Base-by-base conservation (phyloP, 1,140 invertebrate species). In the Scaptodrosophila lebanonensis region DNA sequence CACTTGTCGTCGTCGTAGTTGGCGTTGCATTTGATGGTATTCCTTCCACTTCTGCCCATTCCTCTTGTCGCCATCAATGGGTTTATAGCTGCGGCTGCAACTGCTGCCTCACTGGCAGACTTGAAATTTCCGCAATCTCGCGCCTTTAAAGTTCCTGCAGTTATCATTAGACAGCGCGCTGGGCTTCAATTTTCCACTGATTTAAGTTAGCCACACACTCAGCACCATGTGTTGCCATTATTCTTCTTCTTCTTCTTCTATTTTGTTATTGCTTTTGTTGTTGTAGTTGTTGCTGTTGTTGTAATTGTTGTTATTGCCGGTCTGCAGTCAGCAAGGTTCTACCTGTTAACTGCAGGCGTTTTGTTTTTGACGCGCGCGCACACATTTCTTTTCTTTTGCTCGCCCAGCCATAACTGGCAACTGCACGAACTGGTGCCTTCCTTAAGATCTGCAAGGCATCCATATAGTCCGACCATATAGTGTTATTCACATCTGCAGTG, bases 71-170 rank as follows among this genome's bases (percentile, higher is more conserved):
- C 30, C 32, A 18, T 44, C 20, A 22, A 7, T 32, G 17, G 9
- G 16, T 8, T 49, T 43, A 36, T 33, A 22, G n/a, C 9, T 52
- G 35, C 33, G 47, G 64, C 54, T 61, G 50, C 16, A 35, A 43
- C 42, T 51, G 51, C 56, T 27, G 42, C 16, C 52, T 52, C 38
- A 38, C 38, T 52, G 17, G 56, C 39, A 60, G 67, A 53, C 44
- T 59, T 42, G 36, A 77, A 77, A 66, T 79, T 79, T 82, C 48
- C 68, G 60, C 75, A 79, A 79, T 79, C 69, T 79, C 75, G 69
- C 75, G 76, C 75, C 65, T 82, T 69, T 57, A 82, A 75, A 66
- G 75, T 82, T 75, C 60, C 66, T 45, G 75, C 69, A 79, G 75
- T 82, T 82, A 82, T 82, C 75, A 82, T 82, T 82, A 82, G 70